Percentiles rank a stretch among this genome's conserved stretches.
phyloP scores from a whole-genome alignment of 2,888 invertebrate genomes.

The Aporophyla lueneburgensis region DNA sequence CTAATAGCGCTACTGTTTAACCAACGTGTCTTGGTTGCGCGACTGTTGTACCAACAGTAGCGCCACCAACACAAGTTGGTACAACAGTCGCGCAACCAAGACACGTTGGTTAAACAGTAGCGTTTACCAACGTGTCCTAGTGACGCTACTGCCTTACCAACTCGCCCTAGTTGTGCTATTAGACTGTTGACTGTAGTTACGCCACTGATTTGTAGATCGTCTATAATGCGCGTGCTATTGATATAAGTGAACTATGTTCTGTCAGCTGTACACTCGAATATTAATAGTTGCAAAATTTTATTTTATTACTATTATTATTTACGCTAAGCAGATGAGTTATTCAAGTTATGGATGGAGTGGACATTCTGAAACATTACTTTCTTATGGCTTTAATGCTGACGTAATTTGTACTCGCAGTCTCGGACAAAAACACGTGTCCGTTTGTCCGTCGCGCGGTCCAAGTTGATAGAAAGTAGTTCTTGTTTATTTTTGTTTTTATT shows the following conservation, averaged over 20 bases:
- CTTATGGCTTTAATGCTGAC: conserved; percentile 24
- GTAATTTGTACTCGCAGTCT: conserved; percentile 49
- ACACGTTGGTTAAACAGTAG: too few relatives aligned
- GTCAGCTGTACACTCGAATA: background rate
- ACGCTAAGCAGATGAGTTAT: background rate
- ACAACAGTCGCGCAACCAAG: too few relatives aligned
- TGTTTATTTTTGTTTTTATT: conserved; percentile 36
- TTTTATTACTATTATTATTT: too few relatives aligned
- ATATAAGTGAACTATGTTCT: background rate
- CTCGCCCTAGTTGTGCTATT: too few relatives aligned
- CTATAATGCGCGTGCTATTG: background rate
- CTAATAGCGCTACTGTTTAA: background rate
- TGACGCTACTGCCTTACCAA: background rate
- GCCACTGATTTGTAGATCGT: background rate
- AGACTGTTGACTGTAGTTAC: too few relatives aligned
- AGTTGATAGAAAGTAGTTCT: conserved; percentile 64
- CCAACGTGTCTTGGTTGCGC: background rate
- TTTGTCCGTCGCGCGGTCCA: conserved; percentile 54
- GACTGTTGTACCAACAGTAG: too few relatives aligned
- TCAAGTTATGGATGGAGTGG: background rate
- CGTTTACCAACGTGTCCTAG: background rate
- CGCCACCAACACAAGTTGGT: too few relatives aligned
- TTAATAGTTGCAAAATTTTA: background rate
- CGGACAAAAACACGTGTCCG: conserved; percentile 60
- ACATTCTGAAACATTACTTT: conserved; percentile 20